phyloP scores from a whole-genome alignment of 2,888 invertebrate genomes.

The Nasonovia ribisnigri region DNA sequence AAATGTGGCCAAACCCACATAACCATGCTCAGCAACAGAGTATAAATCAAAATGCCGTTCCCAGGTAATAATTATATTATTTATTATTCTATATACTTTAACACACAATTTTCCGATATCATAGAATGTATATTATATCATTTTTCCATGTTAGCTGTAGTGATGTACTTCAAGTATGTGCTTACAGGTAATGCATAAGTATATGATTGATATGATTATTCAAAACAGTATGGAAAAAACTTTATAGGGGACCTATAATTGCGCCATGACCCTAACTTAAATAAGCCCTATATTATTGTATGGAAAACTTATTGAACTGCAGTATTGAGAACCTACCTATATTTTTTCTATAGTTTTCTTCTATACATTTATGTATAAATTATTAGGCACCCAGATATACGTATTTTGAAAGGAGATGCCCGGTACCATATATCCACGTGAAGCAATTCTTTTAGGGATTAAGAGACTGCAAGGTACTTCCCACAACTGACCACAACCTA shows the following conservation, averaged over 20 bases:
- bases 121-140: not conserved
- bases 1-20: slow-evolving; percentile 51
- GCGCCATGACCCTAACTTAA: not conserved
- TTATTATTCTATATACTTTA: not conserved
- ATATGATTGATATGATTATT: not conserved
- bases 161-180: not conserved
- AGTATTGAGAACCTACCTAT: not conserved
- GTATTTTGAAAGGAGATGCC: not conserved
- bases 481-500: not conserved
- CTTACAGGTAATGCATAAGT: not conserved
- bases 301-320: not conserved
- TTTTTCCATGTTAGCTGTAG: not conserved
- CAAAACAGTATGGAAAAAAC: not conserved
- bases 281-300: not conserved
- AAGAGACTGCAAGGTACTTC: not conserved
- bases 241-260: not conserved
- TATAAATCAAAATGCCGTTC: slow-evolving; percentile 27
- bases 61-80: slow-evolving; percentile 27
- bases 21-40: slow-evolving; percentile 47
- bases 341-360: not conserved
- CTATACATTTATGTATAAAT: not conserved
- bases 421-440: not conserved
- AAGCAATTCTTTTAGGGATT: not conserved
- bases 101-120: not conserved
- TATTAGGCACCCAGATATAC: not conserved